phyloP scores from a whole-genome alignment of 2,797 vertebrate genomes.

The Numenius phaeopus region DNA sequence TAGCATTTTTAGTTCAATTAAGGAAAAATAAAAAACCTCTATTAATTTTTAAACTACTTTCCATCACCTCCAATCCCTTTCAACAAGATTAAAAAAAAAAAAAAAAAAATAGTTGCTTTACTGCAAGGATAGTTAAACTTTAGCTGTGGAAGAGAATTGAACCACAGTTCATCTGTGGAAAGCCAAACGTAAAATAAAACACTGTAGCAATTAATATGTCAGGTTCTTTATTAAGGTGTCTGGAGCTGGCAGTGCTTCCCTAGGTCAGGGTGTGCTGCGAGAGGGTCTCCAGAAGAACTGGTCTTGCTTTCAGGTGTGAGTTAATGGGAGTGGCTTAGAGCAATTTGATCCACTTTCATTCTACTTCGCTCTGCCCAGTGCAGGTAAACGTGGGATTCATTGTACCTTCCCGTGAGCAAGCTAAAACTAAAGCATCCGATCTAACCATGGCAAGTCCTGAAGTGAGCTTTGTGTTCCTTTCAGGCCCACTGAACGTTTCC shows the following conservation, averaged over 20 bases:
- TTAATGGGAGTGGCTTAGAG: neutral
- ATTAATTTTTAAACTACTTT: neutral
- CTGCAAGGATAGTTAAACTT: neutral
- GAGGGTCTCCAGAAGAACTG: neutral
- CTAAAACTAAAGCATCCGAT: accelerated
- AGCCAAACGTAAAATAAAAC: neutral
- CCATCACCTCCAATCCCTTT: neutral
- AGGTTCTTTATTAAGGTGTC: neutral
- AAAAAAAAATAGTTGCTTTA: neutral
- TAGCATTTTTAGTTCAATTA: neutral
- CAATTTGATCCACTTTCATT: neutral
- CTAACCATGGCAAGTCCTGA: accelerated
- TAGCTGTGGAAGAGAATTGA: neutral
- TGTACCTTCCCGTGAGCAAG: neutral
- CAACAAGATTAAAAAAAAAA: neutral
- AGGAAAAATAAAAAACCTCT: neutral
- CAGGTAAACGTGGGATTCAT: neutral
- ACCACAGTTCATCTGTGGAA: neutral
- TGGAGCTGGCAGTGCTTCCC: neutral
- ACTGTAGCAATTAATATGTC: neutral
- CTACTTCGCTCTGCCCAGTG: too few species aligned
- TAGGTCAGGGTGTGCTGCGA: neutral
- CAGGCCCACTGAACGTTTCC: neutral
- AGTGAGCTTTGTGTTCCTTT: neutral
- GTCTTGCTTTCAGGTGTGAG: neutral